Evolutionary conservation across 1,140 invertebrate genomes (phyloP), one percentile per base, ranked within the genome.

Genomic region (Spodoptera litura): DNA sequence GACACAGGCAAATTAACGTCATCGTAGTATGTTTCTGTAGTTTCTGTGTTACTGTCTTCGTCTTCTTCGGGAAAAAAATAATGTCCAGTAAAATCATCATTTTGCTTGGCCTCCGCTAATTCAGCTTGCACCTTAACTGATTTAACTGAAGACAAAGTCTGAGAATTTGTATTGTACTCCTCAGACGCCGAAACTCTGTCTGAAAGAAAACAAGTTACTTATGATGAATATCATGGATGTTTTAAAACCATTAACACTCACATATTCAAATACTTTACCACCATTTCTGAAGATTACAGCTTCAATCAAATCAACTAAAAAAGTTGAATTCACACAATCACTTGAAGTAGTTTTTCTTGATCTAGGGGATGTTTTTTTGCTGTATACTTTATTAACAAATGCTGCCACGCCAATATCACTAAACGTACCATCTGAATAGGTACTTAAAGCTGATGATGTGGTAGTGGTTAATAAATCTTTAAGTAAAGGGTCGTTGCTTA

Each of bases 1-100:
- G 88, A 85, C 68, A 85, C 59, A n/a, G 86, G 78, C 55, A 88
- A 64, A 79, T 83, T 83, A n/a, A 78, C 78, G 72, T 91, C 87
- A 68, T 93, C 89, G 58, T 94, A 87, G 84, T 89, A 89, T 25
- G 77, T 64, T 72, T 92, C 89, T 31, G 83, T 86, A 15, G 78
- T 84, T 83, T 91, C 88, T 61, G 20, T 83, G 55, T 58, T 84
- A 12, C 64, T 68, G 59, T 85, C 80, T 49, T 78, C 84, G 56
- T 80, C 75, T n/a, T 94, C 91, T 88, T 93, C 93, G 52, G 93
- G 93, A 73, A 93, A 93, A 82, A 94, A 94, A 51, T 88, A 93
- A 85, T 94, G 90, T 15, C 93, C 93, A 56, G 89, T 91, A 80
- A 91, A 92, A 62, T 93, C 89, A 56, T 80, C 59, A 79, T 93